Conservation (phyloP, 1,140 invertebrate genomes). For the Anastatus disparis region DNA sequence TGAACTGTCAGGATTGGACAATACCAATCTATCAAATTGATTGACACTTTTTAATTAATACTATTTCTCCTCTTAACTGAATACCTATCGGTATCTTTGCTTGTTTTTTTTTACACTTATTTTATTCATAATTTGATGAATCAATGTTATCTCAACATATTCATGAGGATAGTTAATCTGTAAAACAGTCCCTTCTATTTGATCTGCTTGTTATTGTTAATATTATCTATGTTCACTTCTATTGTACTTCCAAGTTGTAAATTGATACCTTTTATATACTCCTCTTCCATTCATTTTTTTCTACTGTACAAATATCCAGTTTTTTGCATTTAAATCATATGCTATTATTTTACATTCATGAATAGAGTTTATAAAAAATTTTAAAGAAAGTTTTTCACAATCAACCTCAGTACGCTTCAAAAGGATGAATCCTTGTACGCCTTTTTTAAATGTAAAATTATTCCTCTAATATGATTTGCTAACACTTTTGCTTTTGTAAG, state of each 20-base stretch:
- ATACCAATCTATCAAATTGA: conserved; percentile 88
- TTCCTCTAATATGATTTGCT: conserved; percentile 64
- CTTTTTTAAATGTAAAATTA: conserved; percentile 69
- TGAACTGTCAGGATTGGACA: conserved; percentile 87
- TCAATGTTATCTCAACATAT: conserved; percentile 61
- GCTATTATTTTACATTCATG: conserved; percentile 71
- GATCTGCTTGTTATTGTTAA: conserved; percentile 55
- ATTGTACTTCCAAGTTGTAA: conserved; percentile 67
- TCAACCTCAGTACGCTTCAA: conserved; percentile 64
- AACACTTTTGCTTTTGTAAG: conserved; percentile 66
- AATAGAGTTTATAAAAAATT: conserved; percentile 65
- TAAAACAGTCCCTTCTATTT: conserved; percentile 64
- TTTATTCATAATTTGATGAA: conserved; percentile 44
- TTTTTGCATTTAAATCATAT: conserved; percentile 69
- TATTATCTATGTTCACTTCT: conserved; percentile 61
- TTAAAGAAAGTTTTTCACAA: conserved; percentile 59
- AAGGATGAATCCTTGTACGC: conserved; percentile 69
- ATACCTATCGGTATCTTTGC: conserved; percentile 49
- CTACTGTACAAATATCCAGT: conserved; percentile 71
- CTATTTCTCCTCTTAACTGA: conserved; percentile 60
- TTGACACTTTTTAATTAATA: conserved; percentile 75
- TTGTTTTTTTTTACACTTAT: conserved; percentile 50
- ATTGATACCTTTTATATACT: conserved; percentile 65
- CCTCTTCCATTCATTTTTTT: conserved; percentile 67
- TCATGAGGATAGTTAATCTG: conserved; percentile 69